Percentiles rank a stretch among this genome's conserved stretches.
Evolutionary conservation across 1,140 invertebrate genomes (phyloP).

Genomic region (Pogonomyrmex barbatus): DNA sequence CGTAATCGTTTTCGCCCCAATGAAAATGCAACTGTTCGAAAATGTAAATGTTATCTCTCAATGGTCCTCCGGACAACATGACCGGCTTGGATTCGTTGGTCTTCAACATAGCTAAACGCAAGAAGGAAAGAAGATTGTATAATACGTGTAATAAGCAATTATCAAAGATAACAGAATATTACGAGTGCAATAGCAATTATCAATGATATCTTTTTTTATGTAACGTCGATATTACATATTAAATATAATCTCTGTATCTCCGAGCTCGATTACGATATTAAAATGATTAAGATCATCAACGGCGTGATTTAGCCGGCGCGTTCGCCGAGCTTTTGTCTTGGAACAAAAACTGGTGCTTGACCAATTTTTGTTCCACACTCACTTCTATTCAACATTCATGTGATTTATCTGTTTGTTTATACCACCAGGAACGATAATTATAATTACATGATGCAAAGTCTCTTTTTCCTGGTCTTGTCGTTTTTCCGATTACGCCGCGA

Average conservation of each 20-base stretch:
- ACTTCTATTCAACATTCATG: neutral
- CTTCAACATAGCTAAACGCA: constrained; percentile 87
- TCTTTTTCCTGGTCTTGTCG: constrained; percentile 16
- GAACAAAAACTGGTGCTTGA: too few relatives aligned
- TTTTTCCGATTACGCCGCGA: neutral
- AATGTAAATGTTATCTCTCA: constrained; percentile 89
- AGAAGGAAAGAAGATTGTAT: neutral
- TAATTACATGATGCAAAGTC: neutral
- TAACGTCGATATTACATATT: neutral
- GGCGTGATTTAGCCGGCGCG: neutral
- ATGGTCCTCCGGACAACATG: constrained; percentile 89
- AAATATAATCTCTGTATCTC: neutral
- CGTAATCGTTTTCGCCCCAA: constrained; percentile 92
- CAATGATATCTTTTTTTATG: constrained; percentile 33
- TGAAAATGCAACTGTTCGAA: constrained; percentile 94
- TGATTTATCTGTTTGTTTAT: neutral
- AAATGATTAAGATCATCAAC: constrained; percentile 9
- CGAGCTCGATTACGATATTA: constrained; percentile 40
- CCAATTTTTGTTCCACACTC: neutral
- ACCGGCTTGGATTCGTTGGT: constrained; percentile 86
- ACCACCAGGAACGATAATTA: neutral
- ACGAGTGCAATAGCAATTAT: neutral
- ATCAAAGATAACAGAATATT: neutral
- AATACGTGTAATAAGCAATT: neutral
- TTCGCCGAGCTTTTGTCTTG: too few relatives aligned